phyloP scores from a whole-genome alignment of 2,888 invertebrate species.

The Blastobasis lacticolella region DNA sequence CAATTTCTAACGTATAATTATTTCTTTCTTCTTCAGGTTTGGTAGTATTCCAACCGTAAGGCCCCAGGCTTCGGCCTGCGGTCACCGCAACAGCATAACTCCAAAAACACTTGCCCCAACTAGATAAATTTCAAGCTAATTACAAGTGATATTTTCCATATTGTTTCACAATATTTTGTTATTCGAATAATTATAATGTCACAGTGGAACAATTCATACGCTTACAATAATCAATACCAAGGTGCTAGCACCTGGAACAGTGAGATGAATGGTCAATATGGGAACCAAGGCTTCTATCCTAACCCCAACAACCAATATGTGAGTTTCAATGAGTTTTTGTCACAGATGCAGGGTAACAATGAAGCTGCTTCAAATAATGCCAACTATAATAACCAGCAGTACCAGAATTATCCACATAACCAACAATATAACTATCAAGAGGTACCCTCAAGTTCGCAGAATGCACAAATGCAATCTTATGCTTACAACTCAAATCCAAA shows the following conservation, averaged over 20 bases:
- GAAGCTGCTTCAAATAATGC: conserved; percentile 26
- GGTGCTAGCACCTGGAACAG: conserved; percentile 44
- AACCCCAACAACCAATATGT: conserved; percentile 55
- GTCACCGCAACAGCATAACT: conserved; percentile 26
- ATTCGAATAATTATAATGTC: conserved; percentile 39
- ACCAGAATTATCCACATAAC: conserved; percentile 41
- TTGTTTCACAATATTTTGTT: conserved; percentile 34
- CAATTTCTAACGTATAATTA: conserved; percentile 2
- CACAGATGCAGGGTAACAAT: conserved; percentile 51
- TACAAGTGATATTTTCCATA: conserved; percentile 15
- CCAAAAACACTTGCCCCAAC: conserved; percentile 12
- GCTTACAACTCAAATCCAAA: conserved; percentile 34
- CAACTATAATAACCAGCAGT: conserved; percentile 42
- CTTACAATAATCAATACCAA: conserved; percentile 56
- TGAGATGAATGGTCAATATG: conserved; percentile 45
- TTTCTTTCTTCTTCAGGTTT: conserved; percentile 29
- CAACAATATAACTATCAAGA: conserved; percentile 55
- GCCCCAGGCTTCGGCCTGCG: conserved; percentile 67
- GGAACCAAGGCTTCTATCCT: conserved; percentile 47
- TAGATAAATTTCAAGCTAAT: conserved; percentile 2
- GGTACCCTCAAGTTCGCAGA: conserved; percentile 41
- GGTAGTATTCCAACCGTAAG: conserved; percentile 23
- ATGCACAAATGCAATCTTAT: conserved; percentile 33
- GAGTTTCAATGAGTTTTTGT: conserved; percentile 58
- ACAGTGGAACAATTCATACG: conserved; percentile 63